Base-by-base conservation (phyloP, 2,888 invertebrate genomes). In the Nomada fucata region DNA sequence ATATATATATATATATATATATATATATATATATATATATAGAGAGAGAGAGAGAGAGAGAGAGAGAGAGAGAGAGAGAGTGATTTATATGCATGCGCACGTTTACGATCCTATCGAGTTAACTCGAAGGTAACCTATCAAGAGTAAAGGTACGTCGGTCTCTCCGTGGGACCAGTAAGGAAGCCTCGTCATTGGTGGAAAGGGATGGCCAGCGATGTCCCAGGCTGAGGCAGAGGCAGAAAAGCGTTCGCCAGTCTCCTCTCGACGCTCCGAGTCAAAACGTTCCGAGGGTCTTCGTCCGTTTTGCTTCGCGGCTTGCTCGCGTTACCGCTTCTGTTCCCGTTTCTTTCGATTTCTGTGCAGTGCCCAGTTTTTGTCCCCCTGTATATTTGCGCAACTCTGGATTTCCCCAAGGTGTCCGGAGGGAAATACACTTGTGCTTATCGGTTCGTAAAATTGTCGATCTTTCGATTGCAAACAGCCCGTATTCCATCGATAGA, bases 241-340 rank as follows among this genome's bases (percentile, higher is more conserved):
- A 84, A 81, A 73, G 83, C 88, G 89, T 89, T 90, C 89, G 89
- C 89, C 92, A 92, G 92, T 92, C 92, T 91, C 89, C 88, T 86
- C 83, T 88, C 89, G 92, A 86, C 91, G 87, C 91, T 90, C 91
- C 72, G 79, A 90, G 87, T 87, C 84, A 84, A 89, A 89, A 87
- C 90, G 89, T 91, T 86, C 61, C 84, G 76, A 29, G 50, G 57
- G 55, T 57, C 50, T 63, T 60, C 71, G 70, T 53, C 65, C 60
- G 67, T 44, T 36, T 59, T 59, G 47, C 64, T 55, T 73, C 57
- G 57, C 73, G 72, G 60, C 55, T 44, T 42, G 29, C 59, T 7
- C 36, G 1, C 36, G 36, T 36, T 36, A 36, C 36, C 36, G 36
- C 36, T 36, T 36, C 36, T 36, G 36, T 36, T 36, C 7, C 36